A percentile compares a stretch with the other conserved stretches of the same genome.
Conservation (phyloP, 2,113 vertebrate genomes). For the Paratilapia polleni region DNA sequence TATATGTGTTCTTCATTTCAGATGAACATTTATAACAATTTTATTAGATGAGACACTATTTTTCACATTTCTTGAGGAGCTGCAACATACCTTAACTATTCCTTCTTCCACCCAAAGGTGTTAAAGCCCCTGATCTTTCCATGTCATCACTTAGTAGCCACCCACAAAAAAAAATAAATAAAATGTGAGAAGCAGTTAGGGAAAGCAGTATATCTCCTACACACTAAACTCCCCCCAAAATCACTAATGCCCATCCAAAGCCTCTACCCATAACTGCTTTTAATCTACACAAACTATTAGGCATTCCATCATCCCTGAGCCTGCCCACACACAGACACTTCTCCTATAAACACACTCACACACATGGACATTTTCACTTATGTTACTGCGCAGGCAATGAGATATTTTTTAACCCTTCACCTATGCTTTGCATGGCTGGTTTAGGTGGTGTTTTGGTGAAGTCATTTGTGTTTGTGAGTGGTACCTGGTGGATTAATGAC, state of each 20-base stretch:
- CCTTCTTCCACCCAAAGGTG: background rate
- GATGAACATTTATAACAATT: background rate
- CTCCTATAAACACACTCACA: conserved; percentile 68
- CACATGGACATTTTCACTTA: conserved; percentile 54
- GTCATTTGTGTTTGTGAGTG: conserved; percentile 25
- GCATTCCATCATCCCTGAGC: conserved; percentile 57
- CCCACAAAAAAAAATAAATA: background rate
- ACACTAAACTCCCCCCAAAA: conserved; percentile 40
- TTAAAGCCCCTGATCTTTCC: background rate
- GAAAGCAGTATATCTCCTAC: conserved; percentile 3
- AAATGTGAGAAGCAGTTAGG: conserved; percentile 18
- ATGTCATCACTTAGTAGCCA: conserved; percentile 35
- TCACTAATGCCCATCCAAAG: conserved; percentile 49
- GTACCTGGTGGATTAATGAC: conserved; percentile 75
- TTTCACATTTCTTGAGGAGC: background rate
- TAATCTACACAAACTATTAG: conserved; percentile 73
- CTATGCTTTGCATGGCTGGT: conserved; percentile 54
- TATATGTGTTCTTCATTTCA: background rate
- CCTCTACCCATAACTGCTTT: conserved; percentile 63
- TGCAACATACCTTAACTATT: background rate
- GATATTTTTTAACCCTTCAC: conserved; percentile 48
- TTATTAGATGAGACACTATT: background rate
- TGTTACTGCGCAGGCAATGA: conserved; percentile 53
- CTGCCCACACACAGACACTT: conserved; percentile 70
- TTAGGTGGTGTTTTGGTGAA: conserved; percentile 52